These are phyloP conservation scores for Scaptodrosophila latifasciaeformis DNA, from an alignment of 2,888 invertebrate genomes.

Conservation along the genomic window DNA sequence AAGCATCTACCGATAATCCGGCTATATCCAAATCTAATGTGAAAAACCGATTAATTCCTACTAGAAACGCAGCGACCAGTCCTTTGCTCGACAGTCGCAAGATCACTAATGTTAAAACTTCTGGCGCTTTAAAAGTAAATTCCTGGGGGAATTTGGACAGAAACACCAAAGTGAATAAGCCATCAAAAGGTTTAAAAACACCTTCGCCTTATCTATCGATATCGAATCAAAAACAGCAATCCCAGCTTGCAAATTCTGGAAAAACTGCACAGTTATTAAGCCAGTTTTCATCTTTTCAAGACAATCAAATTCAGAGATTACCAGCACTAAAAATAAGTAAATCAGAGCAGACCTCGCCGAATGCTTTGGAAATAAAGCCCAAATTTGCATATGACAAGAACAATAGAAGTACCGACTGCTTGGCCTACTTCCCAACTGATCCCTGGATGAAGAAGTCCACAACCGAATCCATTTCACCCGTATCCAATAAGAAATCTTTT, in stretches of 20 bases:
- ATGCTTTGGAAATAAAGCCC: slow-evolving; percentile 54
- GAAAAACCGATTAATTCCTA: slow-evolving; percentile 56
- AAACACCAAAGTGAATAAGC: too few species aligned
- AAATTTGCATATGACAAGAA: slow-evolving; percentile 58
- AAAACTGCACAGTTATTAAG: slow-evolving; percentile 7
- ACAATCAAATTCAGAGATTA: slow-evolving; percentile 41
- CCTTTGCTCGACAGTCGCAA: slow-evolving; percentile 72
- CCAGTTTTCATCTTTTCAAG: slow-evolving; percentile 24
- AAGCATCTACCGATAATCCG: too few species aligned
- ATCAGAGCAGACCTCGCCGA: slow-evolving; percentile 75
- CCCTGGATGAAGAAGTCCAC: slow-evolving; percentile 75
- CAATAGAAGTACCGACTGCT: slow-evolving; percentile 70
- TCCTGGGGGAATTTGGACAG: too few species aligned
- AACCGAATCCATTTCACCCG: too few species aligned
- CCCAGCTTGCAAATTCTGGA: slow-evolving; percentile 8
- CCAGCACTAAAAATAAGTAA: slow-evolving; percentile 50
- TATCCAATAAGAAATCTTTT: too few species aligned
- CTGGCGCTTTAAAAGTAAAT: too few species aligned
- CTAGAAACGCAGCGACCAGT: slow-evolving; percentile 75
- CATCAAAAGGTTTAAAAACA: too few species aligned
- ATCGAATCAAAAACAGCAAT: too few species aligned
- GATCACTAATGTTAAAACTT: too few species aligned
- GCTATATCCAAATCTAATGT: too few species aligned
- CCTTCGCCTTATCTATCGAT: too few species aligned
- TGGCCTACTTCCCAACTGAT: slow-evolving; percentile 71